Evolutionary conservation across 2,113 vertebrate species (phyloP).

Genomic region (Burhinus oedicnemus): DNA sequence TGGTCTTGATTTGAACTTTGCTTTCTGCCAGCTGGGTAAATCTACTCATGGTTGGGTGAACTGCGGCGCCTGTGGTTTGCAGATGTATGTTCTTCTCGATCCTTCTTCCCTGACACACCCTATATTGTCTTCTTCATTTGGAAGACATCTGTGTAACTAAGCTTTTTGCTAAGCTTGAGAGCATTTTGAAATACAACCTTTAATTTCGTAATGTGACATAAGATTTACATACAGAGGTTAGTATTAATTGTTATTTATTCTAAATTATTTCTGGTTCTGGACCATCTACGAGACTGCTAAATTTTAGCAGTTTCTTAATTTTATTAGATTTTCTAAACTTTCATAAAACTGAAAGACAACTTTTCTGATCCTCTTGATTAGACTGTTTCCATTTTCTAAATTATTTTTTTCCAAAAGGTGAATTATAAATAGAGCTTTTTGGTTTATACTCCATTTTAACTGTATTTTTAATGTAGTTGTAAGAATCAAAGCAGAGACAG

Average conservation of each 20-base stretch:
- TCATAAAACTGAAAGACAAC: background rate
- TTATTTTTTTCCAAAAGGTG: background rate
- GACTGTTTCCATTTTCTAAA: background rate
- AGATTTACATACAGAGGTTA: background rate
- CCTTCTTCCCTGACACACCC: background rate
- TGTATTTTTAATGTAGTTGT: background rate
- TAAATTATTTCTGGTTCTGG: background rate
- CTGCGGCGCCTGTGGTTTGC: constrained; percentile 8
- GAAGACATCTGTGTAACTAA: background rate
- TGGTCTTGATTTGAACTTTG: constrained; percentile 9
- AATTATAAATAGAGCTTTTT: background rate
- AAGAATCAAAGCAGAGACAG: background rate
- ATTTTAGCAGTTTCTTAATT: background rate
- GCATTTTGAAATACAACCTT: background rate
- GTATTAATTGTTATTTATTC: background rate
- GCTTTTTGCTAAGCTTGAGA: background rate
- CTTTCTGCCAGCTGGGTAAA: constrained; percentile 47
- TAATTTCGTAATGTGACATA: background rate
- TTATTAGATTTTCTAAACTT: background rate
- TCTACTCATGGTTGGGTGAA: background rate
- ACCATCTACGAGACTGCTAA: background rate
- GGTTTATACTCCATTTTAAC: background rate
- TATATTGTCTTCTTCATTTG: constrained; percentile 18
- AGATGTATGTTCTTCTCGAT: background rate
- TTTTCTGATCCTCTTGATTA: background rate